Evolutionary conservation across 2,888 invertebrate species (phyloP), one percentile per base, ranked within the genome.

Genomic region (Polydrusus tereticollis): DNA sequence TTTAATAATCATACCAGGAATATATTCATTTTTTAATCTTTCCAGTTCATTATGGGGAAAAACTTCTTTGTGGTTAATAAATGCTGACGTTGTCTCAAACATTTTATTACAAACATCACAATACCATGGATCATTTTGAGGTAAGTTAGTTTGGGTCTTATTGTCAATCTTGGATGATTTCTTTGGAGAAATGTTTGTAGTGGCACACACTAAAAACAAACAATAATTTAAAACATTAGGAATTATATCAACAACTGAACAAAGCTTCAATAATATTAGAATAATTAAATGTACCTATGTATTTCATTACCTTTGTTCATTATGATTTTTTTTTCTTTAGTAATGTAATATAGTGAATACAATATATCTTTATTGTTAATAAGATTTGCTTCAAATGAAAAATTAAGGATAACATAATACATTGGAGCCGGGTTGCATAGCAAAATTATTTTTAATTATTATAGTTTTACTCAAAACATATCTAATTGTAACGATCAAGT

Each of bases 31-130:
- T 36, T 36, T 36, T 12, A 36, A 12, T 36, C n/a, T 4, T 12
- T 36, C 36, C n/a, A 36, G 36, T 36, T 4, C 36, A n/a, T 2
- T 36, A 36, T 36, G 36, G 12, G 36, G 36, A 36, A 36, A 36
- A 36, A 36, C 1, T 8, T 36, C 43, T 16, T 16, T 18, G 14
- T 18, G 43, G 14, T 6, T 50, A 2, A 50, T n/a, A 18, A 36
- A 36, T 1, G n/a, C 3, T 1, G n/a, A 1, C n/a, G 12, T n/a
- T 12, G 12, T n/a, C 1, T 23, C 12, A 50, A 12, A 50, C 20
- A 2, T 21, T 38, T 36, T 16, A 36, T 58, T 18, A 5, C 58
- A 58, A 38, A 58, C 20, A 20, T 58, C 21, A 58, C 58, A 58
- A 8, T 12, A 20, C 20, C n/a, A n/a, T n/a, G 1, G 14, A 7